Percentiles rank a stretch among this genome's conserved stretches.
Conservation (phyloP, 2,888 invertebrate genomes). For the Drosophila histrio region DNA sequence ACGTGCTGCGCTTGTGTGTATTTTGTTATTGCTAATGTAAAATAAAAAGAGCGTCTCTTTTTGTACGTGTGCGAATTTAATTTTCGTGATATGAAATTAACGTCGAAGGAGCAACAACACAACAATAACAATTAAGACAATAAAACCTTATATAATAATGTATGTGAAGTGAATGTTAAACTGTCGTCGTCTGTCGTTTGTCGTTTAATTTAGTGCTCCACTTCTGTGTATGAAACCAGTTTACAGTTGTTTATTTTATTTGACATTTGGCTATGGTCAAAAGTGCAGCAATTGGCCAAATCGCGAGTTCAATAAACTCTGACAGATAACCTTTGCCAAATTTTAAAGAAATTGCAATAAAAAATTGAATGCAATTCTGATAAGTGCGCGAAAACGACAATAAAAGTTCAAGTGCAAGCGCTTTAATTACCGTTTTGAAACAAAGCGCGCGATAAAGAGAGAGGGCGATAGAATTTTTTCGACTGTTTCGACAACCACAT, state of each 20-base stretch:
- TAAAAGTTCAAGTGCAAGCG: slow-evolving; percentile 64
- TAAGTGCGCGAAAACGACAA: slow-evolving; percentile 31
- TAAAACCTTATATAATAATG: slow-evolving; percentile 55
- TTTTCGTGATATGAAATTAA: slow-evolving; percentile 50
- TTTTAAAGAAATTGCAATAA: slow-evolving; percentile 30
- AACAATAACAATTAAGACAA: slow-evolving; percentile 28
- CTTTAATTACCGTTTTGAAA: slow-evolving; percentile 66
- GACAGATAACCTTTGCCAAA: slow-evolving; percentile 53
- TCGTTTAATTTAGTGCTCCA: slow-evolving; percentile 48
- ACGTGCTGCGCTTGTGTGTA: slow-evolving; percentile 34
- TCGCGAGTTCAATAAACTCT: slow-evolving; percentile 65
- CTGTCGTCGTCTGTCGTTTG: too few relatives aligned
- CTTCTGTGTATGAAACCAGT: slow-evolving; percentile 61
- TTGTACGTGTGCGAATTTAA: slow-evolving; percentile 57
- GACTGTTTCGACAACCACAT: slow-evolving; percentile 58
- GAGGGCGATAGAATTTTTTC: slow-evolving; percentile 26
- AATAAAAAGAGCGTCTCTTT: slow-evolving; percentile 33
- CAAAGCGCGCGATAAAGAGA: slow-evolving; percentile 25
- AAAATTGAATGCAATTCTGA: slow-evolving; percentile 45
- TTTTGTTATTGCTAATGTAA: slow-evolving; percentile 8
- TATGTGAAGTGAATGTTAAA: slow-evolving; percentile 39
- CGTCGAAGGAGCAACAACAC: slow-evolving; percentile 25
- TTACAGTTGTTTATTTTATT: slow-evolving; percentile 44
- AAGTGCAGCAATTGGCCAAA: slow-evolving; percentile 60
- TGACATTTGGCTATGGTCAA: slow-evolving; percentile 53